Base-by-base conservation (phyloP, 2,888 invertebrate species). In the Idaea straminata region DNA sequence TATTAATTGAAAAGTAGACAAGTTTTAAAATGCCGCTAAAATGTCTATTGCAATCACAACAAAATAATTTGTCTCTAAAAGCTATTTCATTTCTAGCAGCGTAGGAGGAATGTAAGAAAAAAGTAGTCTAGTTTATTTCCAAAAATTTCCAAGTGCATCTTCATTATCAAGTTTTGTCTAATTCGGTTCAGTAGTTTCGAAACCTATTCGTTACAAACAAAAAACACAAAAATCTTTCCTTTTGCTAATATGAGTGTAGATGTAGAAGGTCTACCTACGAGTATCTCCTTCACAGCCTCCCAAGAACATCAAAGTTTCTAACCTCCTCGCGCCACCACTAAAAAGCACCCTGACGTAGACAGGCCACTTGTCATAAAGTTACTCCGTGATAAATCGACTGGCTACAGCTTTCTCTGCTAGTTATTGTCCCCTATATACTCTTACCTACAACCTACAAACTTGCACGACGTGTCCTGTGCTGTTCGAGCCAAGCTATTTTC, bases 351-450 rank as follows among this genome's bases (percentile, higher is more conserved):
- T 92, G 92, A 62, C 72, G 69, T 66, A 72, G 91, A 91, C 91
- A 80, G 88, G 84, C 86, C 89, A 91, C 92, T 92, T 89, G 89
- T 91, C 91, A 89, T 87, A 86, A 74, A 89, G 87, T 86, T 83
- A 81, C 84, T 77, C 77, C 73, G 83, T 91, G 91, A 92, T 91
- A 91, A 92, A 92, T 92, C 81, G 87, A 83, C 83, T 80, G 75
- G 83, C 84, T 86, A 84, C 89, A 88, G 90, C 90, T 89, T 78
- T 79, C 80, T 79, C 87, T 89, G 89, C 83, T 85, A 85, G 82
- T 88, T 90, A 91, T 86, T 89, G 87, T 87, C 86, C 86, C 88
- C 86, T 87, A 87, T 85, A 80, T 86, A 85, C 81, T 77, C 70
- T 57, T 61, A 68, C 72, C 62, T 69, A 63, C 58, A 74, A 71